Evolutionary conservation across 37 sponge, comb jelly and placozoan species (phyloP), one percentile per base, ranked within the genome.

Genomic region (Cladorhizidae sp.): DNA sequence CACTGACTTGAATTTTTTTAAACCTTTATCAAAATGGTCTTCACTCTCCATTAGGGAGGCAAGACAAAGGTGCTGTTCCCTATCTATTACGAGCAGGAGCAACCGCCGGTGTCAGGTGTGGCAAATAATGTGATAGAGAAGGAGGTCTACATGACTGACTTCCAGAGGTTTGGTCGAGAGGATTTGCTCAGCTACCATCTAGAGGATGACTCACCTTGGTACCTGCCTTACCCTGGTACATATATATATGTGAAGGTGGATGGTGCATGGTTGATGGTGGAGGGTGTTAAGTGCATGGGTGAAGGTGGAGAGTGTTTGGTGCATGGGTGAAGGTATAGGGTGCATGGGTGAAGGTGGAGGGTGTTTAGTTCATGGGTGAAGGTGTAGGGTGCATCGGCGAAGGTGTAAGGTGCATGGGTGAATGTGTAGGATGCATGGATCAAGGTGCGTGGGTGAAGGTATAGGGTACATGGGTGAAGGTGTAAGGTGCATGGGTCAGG

Each of bases 151-250:
- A 20, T 90, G 59, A 90, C 91, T 12, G 91, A 93, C 59, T 40
- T 83, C 20, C 85, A 90, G 76, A 76, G 91, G 31, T 93, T 93
- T 70, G 35, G 71, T 25, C 43, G 83, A 18, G 87, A 89, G 32
- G 23, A 42, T 21, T 11, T 71, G 36, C 85, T 87, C 39, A 72
- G 77, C 33, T 85, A 92, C 64, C 1, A 38, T 6, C 72, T 50
- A 31, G 55, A 80, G 11, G 97, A 98, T 76, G 99, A 98, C 82
- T 96, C 97, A 36, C 74, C 79, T 28, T 98, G 99, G 99, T 98
- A 98, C 80, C 82, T 98, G 39, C 57, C 81, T 23, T 88, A 83
- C n/a, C 99, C 94, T 31, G 86, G 93, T 95, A 81, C 31, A 12
- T 45, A 45, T 12, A 9, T 5, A 45, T n/a, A n/a, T n/a, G n/a